Conservation (phyloP, 2,113 vertebrate genomes). For the Rattus rattus region DNA sequence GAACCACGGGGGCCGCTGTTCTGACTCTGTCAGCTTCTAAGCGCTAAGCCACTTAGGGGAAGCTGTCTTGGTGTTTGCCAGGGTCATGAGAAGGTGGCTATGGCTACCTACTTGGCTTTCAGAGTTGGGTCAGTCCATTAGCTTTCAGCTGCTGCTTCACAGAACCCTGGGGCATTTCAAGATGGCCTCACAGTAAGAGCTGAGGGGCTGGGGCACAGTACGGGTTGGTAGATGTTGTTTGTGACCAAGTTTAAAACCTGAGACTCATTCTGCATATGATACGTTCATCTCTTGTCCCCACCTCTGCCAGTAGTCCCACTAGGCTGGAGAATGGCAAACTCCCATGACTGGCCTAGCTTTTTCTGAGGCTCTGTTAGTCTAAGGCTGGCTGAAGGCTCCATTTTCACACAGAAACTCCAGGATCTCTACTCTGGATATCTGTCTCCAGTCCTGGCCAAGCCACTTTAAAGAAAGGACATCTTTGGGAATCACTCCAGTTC, state of each 20-base stretch:
- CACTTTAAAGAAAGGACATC: neutral
- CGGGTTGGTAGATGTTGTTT: neutral
- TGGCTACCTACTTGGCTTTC: neutral
- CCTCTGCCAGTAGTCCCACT: too few species aligned
- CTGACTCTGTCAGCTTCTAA: neutral
- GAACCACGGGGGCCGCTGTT: neutral
- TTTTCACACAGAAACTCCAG: neutral
- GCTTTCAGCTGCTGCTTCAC: neutral
- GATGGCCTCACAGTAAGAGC: neutral
- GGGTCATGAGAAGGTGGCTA: neutral
- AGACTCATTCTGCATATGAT: neutral
- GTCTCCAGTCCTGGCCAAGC: neutral
- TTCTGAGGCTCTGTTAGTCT: neutral
- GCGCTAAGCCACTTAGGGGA: neutral
- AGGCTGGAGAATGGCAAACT: neutral
- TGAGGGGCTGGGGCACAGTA: neutral
- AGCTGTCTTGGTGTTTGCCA: neutral
- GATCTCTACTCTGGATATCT: neutral
- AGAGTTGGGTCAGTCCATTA: neutral
- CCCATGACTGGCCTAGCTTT: too few species aligned
- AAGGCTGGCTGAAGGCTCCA: neutral
- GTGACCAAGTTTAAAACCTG: neutral
- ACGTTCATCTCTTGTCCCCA: neutral
- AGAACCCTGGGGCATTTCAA: neutral
- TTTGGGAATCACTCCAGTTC: neutral